Percentiles rank a stretch among this genome's conserved stretches.
These are phyloP conservation scores for Bujurquina vittata DNA, from an alignment of 2,113 vertebrate genomes.

Conservation along the genomic window DNA sequence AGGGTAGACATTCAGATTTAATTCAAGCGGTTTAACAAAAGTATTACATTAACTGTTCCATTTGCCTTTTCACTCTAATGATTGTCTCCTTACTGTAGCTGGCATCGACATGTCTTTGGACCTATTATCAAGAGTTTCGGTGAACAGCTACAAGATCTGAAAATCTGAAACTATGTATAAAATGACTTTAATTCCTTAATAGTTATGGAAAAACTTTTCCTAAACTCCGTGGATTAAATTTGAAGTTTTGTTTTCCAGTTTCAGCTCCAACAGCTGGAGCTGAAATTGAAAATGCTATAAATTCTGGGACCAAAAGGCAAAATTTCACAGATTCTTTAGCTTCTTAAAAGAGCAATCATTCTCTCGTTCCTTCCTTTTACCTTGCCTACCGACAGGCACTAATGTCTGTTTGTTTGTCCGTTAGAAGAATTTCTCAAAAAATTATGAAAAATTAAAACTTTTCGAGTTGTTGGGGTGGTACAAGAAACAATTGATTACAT, in stretches of 20 bases:
- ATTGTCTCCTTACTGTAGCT: background rate
- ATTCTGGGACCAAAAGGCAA: background rate
- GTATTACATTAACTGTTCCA: background rate
- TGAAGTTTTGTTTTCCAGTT: background rate
- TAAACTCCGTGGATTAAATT: too few relatives aligned
- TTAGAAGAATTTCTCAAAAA: too few relatives aligned
- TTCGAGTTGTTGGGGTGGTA: too few relatives aligned
- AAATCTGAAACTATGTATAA: too few relatives aligned
- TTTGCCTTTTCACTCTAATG: rapidly evolving
- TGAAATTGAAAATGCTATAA: background rate
- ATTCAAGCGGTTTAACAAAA: background rate
- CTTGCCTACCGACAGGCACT: too few relatives aligned
- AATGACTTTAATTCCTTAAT: too few relatives aligned
- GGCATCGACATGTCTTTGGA: background rate
- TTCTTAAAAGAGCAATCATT: background rate
- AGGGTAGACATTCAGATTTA: background rate
- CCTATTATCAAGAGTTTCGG: background rate
- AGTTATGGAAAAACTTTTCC: background rate
- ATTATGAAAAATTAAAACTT: too few relatives aligned
- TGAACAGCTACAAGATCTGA: background rate
- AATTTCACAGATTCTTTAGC: background rate
- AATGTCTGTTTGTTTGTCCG: too few relatives aligned
- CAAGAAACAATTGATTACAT: too few relatives aligned
- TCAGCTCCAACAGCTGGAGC: background rate
- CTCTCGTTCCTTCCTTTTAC: background rate